These are phyloP conservation scores for Phalanger gymnotis DNA, from an alignment of 2,797 vertebrate species.

Conservation along the genomic window DNA sequence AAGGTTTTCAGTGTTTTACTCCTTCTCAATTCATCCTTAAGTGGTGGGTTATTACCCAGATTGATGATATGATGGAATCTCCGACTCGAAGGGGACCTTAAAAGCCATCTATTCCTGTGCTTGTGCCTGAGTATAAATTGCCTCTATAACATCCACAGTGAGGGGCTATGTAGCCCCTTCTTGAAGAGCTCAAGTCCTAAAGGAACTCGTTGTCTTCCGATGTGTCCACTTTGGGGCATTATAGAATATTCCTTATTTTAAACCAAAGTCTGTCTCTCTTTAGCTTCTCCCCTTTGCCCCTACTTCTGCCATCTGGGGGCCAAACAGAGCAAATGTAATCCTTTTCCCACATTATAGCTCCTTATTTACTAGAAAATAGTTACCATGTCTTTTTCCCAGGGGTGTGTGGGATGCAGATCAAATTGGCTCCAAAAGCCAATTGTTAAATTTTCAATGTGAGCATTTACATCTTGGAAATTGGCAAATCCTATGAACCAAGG, in stretches of 20 bases:
- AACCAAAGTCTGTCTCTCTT: neutral
- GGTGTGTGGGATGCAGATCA: neutral
- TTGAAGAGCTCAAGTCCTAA: neutral
- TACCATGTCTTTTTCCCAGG: neutral
- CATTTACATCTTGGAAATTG: neutral
- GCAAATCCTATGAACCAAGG: neutral
- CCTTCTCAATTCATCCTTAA: neutral
- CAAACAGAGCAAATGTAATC: neutral
- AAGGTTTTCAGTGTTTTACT: neutral
- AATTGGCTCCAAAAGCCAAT: neutral
- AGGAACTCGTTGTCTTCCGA: neutral
- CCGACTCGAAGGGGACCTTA: neutral
- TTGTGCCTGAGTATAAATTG: neutral
- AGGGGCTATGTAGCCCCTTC: neutral
- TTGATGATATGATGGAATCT: neutral
- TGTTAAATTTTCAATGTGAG: neutral
- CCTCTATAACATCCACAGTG: neutral
- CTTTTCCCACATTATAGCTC: neutral
- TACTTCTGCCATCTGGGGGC: neutral
- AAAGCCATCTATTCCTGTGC: neutral
- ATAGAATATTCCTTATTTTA: neutral
- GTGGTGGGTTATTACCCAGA: neutral
- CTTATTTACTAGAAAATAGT: neutral
- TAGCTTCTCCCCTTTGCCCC: neutral
- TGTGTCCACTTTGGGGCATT: neutral